A percentile compares a stretch with the other conserved stretches of the same genome.
Evolutionary conservation across 2,888 invertebrate genomes (phyloP).

Genomic region (Temnothorax rugatulus): DNA sequence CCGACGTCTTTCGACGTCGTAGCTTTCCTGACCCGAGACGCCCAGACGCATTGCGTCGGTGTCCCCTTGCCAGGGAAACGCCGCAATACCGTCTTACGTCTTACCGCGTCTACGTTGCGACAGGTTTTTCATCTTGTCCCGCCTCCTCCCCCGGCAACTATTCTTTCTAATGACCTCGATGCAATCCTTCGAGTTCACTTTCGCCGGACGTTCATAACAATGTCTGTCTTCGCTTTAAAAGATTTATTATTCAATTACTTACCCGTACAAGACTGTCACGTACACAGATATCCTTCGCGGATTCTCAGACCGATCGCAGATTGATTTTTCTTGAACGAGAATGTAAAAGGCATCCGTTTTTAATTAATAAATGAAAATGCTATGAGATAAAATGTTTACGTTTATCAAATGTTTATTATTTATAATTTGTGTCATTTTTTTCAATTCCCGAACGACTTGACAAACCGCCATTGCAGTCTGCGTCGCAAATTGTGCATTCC

Average conservation of each 20-base stretch:
- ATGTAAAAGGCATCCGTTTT: not conserved
- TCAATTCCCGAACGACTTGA: not conserved
- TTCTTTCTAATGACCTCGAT: not conserved
- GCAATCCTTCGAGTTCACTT: not conserved
- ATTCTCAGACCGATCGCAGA: not conserved
- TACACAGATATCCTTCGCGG: not conserved
- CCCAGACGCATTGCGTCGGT: slow-evolving; percentile 81
- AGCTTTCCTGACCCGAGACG: slow-evolving; percentile 50
- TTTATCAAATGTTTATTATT: too few relatives aligned
- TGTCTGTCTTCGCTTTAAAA: not conserved
- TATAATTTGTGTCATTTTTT: not conserved
- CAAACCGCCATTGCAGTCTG: not conserved
- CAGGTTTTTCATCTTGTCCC: slow-evolving; percentile 8
- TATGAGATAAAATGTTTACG: not conserved
- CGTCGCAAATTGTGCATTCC: not conserved
- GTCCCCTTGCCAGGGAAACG: slow-evolving; percentile 77
- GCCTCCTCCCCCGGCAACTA: not conserved
- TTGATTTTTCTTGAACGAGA: not conserved
- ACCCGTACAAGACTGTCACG: not conserved
- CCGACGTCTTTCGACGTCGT: too few relatives aligned
- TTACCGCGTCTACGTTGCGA: slow-evolving; percentile 34
- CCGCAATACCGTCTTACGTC: slow-evolving; percentile 70
- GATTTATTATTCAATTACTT: not conserved
- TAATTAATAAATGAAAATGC: not conserved
- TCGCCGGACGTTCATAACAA: not conserved